Percentiles rank a stretch among this genome's conserved stretches.
These are phyloP conservation scores for Tapera naevia DNA, from an alignment of 2,797 vertebrate genomes.

Conservation along the genomic window DNA sequence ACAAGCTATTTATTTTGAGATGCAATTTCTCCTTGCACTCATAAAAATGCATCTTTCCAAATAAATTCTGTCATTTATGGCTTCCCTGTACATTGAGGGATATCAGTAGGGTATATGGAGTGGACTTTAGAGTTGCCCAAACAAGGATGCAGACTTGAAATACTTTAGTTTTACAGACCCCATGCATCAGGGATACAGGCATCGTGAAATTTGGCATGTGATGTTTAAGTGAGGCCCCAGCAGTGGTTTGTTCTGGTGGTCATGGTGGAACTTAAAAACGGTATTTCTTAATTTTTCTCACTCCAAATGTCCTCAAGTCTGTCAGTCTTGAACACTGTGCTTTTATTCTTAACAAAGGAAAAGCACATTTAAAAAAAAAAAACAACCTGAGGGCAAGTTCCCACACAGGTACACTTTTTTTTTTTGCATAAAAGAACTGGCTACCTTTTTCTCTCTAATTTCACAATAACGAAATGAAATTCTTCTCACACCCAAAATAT, in stretches of 20 bases:
- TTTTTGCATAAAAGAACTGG: not conserved
- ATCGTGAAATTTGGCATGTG: not conserved
- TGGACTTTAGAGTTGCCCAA: not conserved
- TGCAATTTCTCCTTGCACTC: not conserved
- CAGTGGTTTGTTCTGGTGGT: not conserved
- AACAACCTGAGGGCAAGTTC: not conserved
- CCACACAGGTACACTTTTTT: rapidly evolving
- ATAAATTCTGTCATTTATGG: not conserved
- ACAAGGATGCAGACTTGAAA: not conserved
- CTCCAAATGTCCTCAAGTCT: not conserved
- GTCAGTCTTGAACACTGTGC: not conserved
- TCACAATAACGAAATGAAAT: not conserved
- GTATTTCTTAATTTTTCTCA: not conserved
- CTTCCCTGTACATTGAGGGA: not conserved
- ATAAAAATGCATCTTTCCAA: not conserved
- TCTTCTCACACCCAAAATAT: not conserved
- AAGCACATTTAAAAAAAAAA: not conserved
- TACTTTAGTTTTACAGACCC: not conserved
- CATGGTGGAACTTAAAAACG: not conserved
- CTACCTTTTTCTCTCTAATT: not conserved
- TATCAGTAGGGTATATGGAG: not conserved
- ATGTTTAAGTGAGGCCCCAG: not conserved
- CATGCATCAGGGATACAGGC: not conserved
- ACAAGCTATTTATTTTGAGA: not conserved
- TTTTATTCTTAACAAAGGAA: not conserved